A percentile compares a stretch with the other conserved stretches of the same genome.
These are phyloP conservation scores for Collichthys lucidus DNA, from an alignment of 2,113 vertebrate species.

Conservation along the genomic window DNA sequence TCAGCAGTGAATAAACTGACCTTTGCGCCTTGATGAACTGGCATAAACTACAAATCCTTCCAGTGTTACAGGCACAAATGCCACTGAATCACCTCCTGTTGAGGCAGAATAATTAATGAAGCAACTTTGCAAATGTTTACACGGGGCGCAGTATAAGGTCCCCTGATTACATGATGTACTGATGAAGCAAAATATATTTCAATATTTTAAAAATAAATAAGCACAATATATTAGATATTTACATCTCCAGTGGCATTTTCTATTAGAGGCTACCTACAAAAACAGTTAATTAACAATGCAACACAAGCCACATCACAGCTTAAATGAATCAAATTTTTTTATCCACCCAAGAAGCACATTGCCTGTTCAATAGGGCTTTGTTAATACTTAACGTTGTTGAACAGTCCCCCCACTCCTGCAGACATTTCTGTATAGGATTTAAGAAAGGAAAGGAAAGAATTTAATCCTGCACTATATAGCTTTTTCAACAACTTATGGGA, in stretches of 20 bases:
- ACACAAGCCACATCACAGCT: slow-evolving; percentile 4
- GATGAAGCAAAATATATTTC: slow-evolving; percentile 24
- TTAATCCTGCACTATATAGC: slow-evolving; percentile 12
- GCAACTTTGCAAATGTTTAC: slow-evolving; percentile 42
- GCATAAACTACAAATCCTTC: neutral
- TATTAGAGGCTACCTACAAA: slow-evolving; percentile 1
- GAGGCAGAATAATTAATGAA: slow-evolving; percentile 40
- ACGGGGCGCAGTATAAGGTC: neutral
- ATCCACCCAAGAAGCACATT: slow-evolving; percentile 3
- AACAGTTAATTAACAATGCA: slow-evolving; percentile 19
- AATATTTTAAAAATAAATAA: slow-evolving; percentile 49
- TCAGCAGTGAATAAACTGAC: neutral
- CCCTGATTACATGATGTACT: slow-evolving; percentile 13
- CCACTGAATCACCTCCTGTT: slow-evolving; percentile 12
- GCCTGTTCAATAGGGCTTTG: slow-evolving; percentile 3
- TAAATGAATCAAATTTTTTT: slow-evolving; percentile 13
- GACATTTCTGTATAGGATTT: neutral
- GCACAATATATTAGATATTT: slow-evolving; percentile 48
- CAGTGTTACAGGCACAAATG: slow-evolving; percentile 9
- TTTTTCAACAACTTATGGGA: slow-evolving; percentile 12
- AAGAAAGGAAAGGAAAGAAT: neutral
- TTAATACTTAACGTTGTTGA: slow-evolving; percentile 12
- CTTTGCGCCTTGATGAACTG: neutral
- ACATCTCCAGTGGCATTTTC: slow-evolving; percentile 47
- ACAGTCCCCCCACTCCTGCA: slow-evolving; percentile 16